Evolutionary conservation across 2,888 invertebrate genomes (phyloP).

Genomic region (Melanostoma scalare): DNA sequence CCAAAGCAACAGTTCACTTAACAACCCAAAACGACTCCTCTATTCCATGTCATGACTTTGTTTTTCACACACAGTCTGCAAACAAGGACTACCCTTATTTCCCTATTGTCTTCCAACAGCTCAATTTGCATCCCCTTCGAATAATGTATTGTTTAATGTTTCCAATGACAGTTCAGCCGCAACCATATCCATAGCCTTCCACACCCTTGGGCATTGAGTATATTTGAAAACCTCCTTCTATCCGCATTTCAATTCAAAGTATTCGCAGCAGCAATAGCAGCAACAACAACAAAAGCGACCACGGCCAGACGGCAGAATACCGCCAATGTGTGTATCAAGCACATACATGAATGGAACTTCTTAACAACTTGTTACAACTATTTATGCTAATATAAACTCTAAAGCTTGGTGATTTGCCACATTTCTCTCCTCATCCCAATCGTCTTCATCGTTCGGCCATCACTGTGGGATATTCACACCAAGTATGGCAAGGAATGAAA

Average conservation of each 20-base stretch:
- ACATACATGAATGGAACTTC: slow-evolving; percentile 63
- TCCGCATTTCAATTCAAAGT: slow-evolving; percentile 50
- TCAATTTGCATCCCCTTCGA: slow-evolving; percentile 49
- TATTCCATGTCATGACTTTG: background rate
- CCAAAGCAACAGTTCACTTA: slow-evolving; percentile 24
- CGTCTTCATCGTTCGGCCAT: slow-evolving; percentile 24
- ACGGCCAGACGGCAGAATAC: slow-evolving; percentile 35
- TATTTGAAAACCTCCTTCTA: slow-evolving; percentile 41
- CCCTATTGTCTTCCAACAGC: slow-evolving; percentile 49
- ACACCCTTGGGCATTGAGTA: slow-evolving; percentile 47
- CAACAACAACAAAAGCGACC: slow-evolving; percentile 10
- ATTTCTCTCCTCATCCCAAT: slow-evolving; percentile 22
- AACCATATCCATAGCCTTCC: slow-evolving; percentile 18
- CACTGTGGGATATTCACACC: slow-evolving; percentile 25
- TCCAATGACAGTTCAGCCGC: slow-evolving; percentile 39
- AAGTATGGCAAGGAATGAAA: slow-evolving; percentile 13
- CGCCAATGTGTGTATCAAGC: slow-evolving; percentile 44
- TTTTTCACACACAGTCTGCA: too few species aligned
- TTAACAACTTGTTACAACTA: slow-evolving; percentile 72
- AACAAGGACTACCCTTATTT: slow-evolving; percentile 19
- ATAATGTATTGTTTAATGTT: slow-evolving; percentile 51
- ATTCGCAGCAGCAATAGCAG: background rate
- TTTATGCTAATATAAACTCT: slow-evolving; percentile 67
- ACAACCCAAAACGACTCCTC: slow-evolving; percentile 1
- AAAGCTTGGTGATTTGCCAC: slow-evolving; percentile 45